A percentile compares a stretch with the other conserved stretches of the same genome.
Evolutionary conservation across 2,888 invertebrate species (phyloP).

Genomic region (Apantesis nais): DNA sequence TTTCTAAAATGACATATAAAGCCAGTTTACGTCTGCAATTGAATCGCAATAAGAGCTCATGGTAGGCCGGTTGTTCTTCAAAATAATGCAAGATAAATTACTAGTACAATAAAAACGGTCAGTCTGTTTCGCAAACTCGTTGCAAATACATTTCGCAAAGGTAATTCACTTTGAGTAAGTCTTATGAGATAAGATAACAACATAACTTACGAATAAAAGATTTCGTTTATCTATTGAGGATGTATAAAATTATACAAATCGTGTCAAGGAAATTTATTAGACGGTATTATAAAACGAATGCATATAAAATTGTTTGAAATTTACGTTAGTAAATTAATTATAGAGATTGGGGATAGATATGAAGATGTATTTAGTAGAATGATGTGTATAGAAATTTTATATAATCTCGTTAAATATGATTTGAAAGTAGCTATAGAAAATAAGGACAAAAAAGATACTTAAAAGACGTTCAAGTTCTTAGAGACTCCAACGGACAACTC

Average conservation of each 20-base stretch:
- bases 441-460: neutral
- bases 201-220: conserved; percentile 16
- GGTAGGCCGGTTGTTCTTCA: too few relatives aligned
- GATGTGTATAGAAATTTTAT: neutral
- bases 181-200: conserved; percentile 23
- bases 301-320: neutral
- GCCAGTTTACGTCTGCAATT: too few relatives aligned
- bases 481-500: too few relatives aligned
- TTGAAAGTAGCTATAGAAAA: neutral
- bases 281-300: neutral
- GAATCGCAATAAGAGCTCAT: too few relatives aligned
- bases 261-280: neutral
- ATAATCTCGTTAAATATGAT: neutral
- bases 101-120: conserved; percentile 12
- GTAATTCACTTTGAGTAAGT: conserved; percentile 18
- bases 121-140: conserved; percentile 18
- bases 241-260: conserved; percentile 4
- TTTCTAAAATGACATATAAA: too few relatives aligned
- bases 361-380: neutral
- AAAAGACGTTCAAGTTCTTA: neutral
- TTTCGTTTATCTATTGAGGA: conserved; percentile 10
- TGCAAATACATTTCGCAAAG: conserved; percentile 23
- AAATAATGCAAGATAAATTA: neutral
- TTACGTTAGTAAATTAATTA: neutral
- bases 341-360: neutral